Percentiles rank a stretch among this genome's conserved stretches.
phyloP scores from a whole-genome alignment of 2,888 invertebrate species.

The Lissocephala sabroskyi region DNA sequence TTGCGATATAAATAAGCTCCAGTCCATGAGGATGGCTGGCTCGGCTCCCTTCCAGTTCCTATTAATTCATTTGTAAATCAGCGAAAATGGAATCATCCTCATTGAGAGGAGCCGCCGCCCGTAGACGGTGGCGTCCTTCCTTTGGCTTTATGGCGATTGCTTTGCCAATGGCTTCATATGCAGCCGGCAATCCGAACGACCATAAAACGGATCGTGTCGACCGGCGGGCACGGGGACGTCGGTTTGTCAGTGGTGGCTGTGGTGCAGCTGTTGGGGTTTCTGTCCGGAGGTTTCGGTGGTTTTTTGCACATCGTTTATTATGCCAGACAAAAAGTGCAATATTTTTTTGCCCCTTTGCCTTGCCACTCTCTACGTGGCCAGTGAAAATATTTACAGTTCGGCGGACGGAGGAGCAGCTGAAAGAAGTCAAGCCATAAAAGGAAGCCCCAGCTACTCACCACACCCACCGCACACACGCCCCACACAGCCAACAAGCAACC shows the following conservation, averaged over 20 bases:
- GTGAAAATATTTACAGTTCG: conserved; percentile 62
- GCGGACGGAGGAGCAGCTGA: conserved; percentile 28
- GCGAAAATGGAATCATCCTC: too few relatives aligned
- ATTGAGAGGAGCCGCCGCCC: too few relatives aligned
- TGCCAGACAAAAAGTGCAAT: conserved; percentile 65
- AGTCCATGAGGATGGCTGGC: too few relatives aligned
- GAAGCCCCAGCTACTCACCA: conserved; percentile 29
- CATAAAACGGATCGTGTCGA: too few relatives aligned
- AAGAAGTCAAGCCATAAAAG: conserved; percentile 53
- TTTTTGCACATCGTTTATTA: conserved; percentile 71
- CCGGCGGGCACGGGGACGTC: too few relatives aligned
- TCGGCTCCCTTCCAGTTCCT: too few relatives aligned
- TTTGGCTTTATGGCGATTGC: too few relatives aligned
- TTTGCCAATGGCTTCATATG: too few relatives aligned
- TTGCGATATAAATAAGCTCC: conserved; percentile 57
- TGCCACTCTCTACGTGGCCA: conserved; percentile 62
- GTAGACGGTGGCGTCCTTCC: too few relatives aligned
- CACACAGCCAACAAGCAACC: too few relatives aligned
- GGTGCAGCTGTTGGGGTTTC: conserved; percentile 38
- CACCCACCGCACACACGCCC: conserved; percentile 19
- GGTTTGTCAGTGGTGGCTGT: conserved; percentile 10
- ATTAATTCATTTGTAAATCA: too few relatives aligned
- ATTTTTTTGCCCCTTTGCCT: conserved; percentile 58
- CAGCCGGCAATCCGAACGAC: too few relatives aligned
- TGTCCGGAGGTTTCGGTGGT: conserved; percentile 39